Evolutionary conservation across 2,888 invertebrate genomes (phyloP).

Genomic region (Spodoptera exigua): DNA sequence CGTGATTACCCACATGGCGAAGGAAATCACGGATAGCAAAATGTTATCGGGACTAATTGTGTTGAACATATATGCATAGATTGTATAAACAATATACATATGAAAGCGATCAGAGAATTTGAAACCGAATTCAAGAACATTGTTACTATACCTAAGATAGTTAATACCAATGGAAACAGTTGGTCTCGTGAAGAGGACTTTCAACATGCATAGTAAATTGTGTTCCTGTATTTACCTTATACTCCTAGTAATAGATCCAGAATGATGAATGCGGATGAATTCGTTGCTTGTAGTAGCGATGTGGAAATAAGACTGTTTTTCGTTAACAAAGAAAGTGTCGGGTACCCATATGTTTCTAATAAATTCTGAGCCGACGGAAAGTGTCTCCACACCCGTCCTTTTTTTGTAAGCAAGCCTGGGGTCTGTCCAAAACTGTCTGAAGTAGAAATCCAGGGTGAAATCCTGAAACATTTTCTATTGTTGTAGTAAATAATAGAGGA

Average conservation of each 20-base stretch:
- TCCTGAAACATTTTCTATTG: conserved; percentile 90
- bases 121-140: too few species aligned
- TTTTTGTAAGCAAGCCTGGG: conserved; percentile 97
- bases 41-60: too few species aligned
- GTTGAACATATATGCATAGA: too few species aligned
- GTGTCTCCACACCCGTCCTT: conserved; percentile 95
- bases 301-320: conserved; percentile 99
- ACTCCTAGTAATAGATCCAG: conserved; percentile 97
- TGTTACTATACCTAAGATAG: too few species aligned
- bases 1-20: not conserved
- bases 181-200: too few species aligned
- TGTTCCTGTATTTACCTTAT: conserved; percentile 92
- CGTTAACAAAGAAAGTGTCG: conserved; percentile 99
- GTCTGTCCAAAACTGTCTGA: conserved; percentile 99
- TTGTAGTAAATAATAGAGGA: conserved; percentile 46
- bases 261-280: conserved; percentile 98
- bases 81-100: too few species aligned
- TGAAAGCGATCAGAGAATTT: too few species aligned
- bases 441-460: conserved; percentile 99
- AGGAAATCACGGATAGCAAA: too few species aligned
- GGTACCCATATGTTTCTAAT: conserved; percentile 99
- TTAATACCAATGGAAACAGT: too few species aligned
- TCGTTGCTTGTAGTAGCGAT: conserved; percentile 99
- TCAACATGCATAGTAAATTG: not conserved
- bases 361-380: conserved; percentile 98